Evolutionary conservation across 2,113 vertebrate genomes (phyloP), one percentile per base, ranked within the genome.

Genomic region (Tinamus guttatus): DNA sequence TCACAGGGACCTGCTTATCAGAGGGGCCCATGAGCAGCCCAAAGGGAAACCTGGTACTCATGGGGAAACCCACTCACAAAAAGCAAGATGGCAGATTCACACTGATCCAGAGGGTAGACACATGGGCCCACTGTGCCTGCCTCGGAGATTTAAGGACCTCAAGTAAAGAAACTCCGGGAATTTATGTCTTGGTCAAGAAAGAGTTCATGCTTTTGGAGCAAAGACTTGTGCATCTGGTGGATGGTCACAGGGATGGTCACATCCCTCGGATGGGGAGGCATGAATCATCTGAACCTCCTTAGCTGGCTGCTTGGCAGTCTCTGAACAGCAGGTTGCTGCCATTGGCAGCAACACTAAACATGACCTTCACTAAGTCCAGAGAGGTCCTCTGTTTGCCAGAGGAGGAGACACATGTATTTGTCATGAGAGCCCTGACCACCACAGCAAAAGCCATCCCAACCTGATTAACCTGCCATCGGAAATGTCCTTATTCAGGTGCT

Each of bases 151-250:
- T 45, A 51, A 68, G 16, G 28, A 64, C 7, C 5, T 89, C 47
- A 34, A 47, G 14, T 10, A 4, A 1, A 71, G 30, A 51, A 2
- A 30, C 7, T 13, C 8, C 1, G 27, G 18, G 15, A 78, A 56
- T 56, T 49, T 75, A 28, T 12, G 15, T 64, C 67, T 85, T 58
- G 19, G 19, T 36, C 34, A 79, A 71, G 21, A 63, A 68, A 85
- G 11, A 0, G 0, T 67, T 81, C 5, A 2, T 0, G 1, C 4
- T 74, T 73, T 43, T 21, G 45, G 7, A 81, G 36, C 2, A 1
- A 28, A 52, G 52, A 54, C 8, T 16, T 16, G 27, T 54, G 17
- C 27, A 54, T 54, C 52, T 54, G 52, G 4, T 54, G 15, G 52
- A 54, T 30, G 52, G 52, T 30, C 52, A 28, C 52, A 54, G 27